Evolutionary conservation across 1,140 invertebrate genomes (phyloP).

Genomic region (Tyrophagus putrescentiae): DNA sequence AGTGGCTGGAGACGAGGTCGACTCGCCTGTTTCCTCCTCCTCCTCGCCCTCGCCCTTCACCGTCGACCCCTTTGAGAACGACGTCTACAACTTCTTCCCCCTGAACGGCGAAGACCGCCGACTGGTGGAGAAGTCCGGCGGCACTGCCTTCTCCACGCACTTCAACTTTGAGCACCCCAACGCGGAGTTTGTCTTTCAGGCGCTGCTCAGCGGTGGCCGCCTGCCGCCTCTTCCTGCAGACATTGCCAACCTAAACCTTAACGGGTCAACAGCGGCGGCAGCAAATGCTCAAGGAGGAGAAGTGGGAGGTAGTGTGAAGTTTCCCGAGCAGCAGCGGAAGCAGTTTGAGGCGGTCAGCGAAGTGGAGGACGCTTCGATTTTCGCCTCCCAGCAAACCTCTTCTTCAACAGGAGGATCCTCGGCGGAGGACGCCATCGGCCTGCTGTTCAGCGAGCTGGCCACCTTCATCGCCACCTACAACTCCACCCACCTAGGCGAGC

Average conservation of each 20-base stretch:
- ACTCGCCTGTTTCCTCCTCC: no score
- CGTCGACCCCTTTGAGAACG: slow-evolving; percentile 1
- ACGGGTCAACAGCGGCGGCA: background rate
- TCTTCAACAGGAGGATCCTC: background rate
- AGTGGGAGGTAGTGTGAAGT: no score
- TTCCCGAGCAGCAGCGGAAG: background rate
- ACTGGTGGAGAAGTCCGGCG: background rate
- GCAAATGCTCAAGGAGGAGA: no score
- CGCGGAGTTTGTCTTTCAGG: slow-evolving; percentile 3
- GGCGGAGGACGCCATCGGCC: background rate
- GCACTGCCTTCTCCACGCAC: background rate
- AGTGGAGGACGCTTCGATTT: background rate
- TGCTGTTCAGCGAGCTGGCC: background rate
- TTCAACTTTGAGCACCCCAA: slow-evolving; percentile 5
- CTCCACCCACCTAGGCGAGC: background rate
- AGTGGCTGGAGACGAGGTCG: no score
- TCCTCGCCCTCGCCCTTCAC: no score
- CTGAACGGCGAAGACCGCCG: background rate
- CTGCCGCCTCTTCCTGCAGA: background rate
- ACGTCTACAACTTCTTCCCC: background rate
- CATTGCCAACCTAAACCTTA: no score
- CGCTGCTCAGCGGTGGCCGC: background rate
- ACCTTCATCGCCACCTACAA: background rate
- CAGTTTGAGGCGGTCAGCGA: background rate
- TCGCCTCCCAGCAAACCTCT: no score